phyloP scores from a whole-genome alignment of 1,140 invertebrate genomes.

The Colletes gigas region DNA sequence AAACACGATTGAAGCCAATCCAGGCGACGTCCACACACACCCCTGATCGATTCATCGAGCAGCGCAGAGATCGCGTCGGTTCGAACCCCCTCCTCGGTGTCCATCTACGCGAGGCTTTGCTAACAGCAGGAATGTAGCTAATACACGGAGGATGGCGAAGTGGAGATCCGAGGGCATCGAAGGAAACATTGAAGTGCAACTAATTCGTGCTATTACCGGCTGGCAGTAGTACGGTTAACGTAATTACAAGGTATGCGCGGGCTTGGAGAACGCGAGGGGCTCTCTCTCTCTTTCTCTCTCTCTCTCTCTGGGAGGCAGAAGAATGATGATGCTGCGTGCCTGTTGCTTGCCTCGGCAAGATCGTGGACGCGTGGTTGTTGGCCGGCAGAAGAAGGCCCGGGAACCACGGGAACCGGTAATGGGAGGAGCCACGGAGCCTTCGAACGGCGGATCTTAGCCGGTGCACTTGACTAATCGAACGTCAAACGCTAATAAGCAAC shows the following conservation, averaged over 20 bases:
- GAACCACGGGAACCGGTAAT: constrained; percentile 59
- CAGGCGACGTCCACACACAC: too few species aligned
- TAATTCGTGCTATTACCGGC: constrained; percentile 56
- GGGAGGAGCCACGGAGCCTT: constrained; percentile 71
- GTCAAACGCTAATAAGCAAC: constrained; percentile 80
- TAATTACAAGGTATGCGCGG: constrained; percentile 72
- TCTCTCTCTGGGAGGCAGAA: constrained; percentile 56
- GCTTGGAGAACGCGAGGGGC: constrained; percentile 53
- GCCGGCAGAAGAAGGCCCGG: constrained; percentile 23
- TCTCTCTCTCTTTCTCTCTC: constrained; percentile 18
- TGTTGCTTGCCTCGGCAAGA: constrained; percentile 70
- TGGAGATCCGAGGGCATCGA: constrained; percentile 23
- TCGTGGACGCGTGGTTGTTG: constrained; percentile 53
- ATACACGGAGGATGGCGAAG: not conserved
- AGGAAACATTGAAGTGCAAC: constrained; percentile 58
- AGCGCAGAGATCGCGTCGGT: too few species aligned
- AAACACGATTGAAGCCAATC: too few species aligned
- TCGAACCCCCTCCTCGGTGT: too few species aligned
- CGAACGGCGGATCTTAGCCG: constrained; percentile 60
- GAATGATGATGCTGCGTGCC: constrained; percentile 76
- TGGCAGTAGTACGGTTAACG: constrained; percentile 71
- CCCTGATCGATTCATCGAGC: too few species aligned
- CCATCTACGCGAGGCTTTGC: not conserved
- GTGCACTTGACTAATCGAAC: constrained; percentile 79
- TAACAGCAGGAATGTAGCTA: not conserved